Percentiles rank a stretch among this genome's conserved stretches.
These are phyloP conservation scores for Eidolon helvum DNA, from an alignment of 2,113 vertebrate genomes.

Conservation along the genomic window DNA sequence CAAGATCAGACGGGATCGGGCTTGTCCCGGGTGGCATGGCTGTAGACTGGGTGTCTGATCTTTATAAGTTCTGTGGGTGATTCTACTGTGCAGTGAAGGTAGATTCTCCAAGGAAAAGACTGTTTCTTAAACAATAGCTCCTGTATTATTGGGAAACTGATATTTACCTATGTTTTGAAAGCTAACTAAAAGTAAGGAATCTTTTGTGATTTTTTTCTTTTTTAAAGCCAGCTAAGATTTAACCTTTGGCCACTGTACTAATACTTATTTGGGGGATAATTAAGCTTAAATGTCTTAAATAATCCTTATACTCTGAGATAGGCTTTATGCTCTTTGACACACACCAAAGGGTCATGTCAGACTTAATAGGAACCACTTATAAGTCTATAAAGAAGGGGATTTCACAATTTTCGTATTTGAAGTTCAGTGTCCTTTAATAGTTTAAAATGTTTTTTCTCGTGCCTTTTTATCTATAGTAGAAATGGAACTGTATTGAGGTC, in stretches of 20 bases:
- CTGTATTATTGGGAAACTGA: neutral
- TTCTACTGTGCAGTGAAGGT: neutral
- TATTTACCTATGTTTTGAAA: conserved; percentile 9
- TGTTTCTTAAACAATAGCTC: neutral
- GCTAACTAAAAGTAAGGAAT: neutral
- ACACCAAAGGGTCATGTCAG: neutral
- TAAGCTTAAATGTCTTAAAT: neutral
- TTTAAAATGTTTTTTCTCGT: neutral
- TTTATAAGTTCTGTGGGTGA: conserved; percentile 5
- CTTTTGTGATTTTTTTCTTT: neutral
- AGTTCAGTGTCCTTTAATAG: conserved; percentile 16
- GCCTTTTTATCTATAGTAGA: neutral
- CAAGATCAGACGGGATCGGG: too few species aligned
- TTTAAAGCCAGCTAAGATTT: neutral
- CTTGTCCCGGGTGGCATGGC: too few species aligned
- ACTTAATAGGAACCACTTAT: neutral
- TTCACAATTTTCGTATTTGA: neutral
- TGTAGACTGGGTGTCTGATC: neutral
- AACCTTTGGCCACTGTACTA: conserved; percentile 2
- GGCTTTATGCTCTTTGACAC: neutral
- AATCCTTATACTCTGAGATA: neutral
- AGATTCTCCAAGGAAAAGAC: neutral
- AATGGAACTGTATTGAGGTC: neutral
- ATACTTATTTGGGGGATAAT: neutral
- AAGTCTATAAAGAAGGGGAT: neutral